phyloP scores from a whole-genome alignment of 2,888 invertebrate species.

The Melieria picta region DNA sequence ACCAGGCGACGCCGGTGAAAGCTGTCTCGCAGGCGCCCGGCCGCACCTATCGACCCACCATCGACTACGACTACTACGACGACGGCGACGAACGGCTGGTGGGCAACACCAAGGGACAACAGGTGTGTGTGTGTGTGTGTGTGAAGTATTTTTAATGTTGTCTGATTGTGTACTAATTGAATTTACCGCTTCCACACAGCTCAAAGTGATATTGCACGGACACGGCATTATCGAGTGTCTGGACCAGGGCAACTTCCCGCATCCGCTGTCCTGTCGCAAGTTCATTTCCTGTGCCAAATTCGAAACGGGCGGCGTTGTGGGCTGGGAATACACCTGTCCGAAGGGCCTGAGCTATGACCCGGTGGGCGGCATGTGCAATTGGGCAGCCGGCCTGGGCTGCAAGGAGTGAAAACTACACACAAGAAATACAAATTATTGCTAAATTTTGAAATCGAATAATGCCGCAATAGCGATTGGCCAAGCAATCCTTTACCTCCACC shows the following conservation, averaged over 20 bases:
- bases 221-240: slow-evolving; percentile 83
- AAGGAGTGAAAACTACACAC: slow-evolving; percentile 67
- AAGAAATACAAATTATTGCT: too few relatives aligned
- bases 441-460: too few relatives aligned
- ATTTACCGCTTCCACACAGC: slow-evolving; percentile 41
- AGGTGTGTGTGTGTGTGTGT: slow-evolving; percentile 66
- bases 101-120: slow-evolving; percentile 65
- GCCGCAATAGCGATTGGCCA: too few relatives aligned
- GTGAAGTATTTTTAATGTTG: not conserved
- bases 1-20: slow-evolving; percentile 34
- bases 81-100: slow-evolving; percentile 71
- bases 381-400: slow-evolving; percentile 85
- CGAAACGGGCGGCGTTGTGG: slow-evolving; percentile 80
- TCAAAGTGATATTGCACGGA: slow-evolving; percentile 71
- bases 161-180: not conserved
- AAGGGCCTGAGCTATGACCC: slow-evolving; percentile 88
- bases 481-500: not conserved
- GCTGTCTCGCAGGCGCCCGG: slow-evolving; percentile 44
- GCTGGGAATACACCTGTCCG: slow-evolving; percentile 91
- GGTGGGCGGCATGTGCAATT: slow-evolving; percentile 90
- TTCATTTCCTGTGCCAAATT: slow-evolving; percentile 90
- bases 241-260: slow-evolving; percentile 91
- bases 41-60: slow-evolving; percentile 59
- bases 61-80: slow-evolving; percentile 78
- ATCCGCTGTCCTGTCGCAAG: slow-evolving; percentile 89